Evolutionary conservation across 2,888 invertebrate species (phyloP).

Genomic region (Auanema freiburgensis): DNA sequence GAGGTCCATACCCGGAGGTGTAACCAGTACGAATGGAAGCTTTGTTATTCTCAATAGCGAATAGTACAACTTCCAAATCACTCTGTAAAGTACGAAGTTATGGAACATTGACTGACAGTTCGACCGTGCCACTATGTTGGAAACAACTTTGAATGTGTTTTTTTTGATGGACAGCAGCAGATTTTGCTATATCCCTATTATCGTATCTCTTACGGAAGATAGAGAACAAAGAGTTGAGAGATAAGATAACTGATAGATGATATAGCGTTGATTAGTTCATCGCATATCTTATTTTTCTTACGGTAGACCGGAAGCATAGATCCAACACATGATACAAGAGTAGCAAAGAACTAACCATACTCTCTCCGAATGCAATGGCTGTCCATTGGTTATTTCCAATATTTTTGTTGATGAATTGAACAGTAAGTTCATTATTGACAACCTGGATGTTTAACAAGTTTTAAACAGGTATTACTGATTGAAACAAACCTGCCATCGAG

Average conservation of each 20-base stretch:
- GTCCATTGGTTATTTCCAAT: conserved; percentile 48
- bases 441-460: conserved; percentile 14
- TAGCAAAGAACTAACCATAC: conserved; percentile 23
- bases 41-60: conserved; percentile 28
- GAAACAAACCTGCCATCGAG: conserved; percentile 37
- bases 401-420: conserved; percentile 37
- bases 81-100: conserved; percentile 20
- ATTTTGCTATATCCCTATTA: too few species aligned
- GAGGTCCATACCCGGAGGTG: conserved; percentile 35
- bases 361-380: conserved; percentile 33
- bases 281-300: too few species aligned
- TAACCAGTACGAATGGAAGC: conserved; percentile 29
- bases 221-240: too few species aligned
- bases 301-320: too few species aligned
- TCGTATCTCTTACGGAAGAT: too few species aligned
- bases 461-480: neutral
- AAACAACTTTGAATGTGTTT: too few species aligned
- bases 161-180: too few species aligned
- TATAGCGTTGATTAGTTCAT: too few species aligned
- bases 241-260: too few species aligned
- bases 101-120: too few species aligned
- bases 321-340: too few species aligned
- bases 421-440: conserved; percentile 33
- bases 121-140: too few species aligned
- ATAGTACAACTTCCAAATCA: conserved; percentile 32